Base-by-base conservation (phyloP, 1,140 invertebrate species). In the Cherax destructor region DNA sequence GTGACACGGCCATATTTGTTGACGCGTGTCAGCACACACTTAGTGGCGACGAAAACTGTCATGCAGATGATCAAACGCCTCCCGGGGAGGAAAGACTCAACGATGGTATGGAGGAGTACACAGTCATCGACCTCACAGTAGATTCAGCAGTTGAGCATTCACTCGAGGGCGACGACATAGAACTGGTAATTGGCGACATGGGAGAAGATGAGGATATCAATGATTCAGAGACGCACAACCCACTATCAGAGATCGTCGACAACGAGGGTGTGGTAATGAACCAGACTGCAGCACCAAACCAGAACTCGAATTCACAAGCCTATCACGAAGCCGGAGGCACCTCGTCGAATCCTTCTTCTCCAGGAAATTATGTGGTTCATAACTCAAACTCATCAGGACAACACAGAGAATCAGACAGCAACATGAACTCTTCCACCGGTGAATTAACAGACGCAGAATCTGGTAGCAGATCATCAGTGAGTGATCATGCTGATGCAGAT, bases 1-100 rank as follows among this genome's bases (percentile, higher is more conserved):
- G 87, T 30, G 87, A 88, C n/a, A 88, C 87, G 11, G 87, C 87
- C 47, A 88, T 88, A 18, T 88, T 88, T 52, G 76, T 88, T 18
- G 87, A 88, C 49, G 87, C 69, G 18, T 80, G 49, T n/a, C 87
- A 88, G 24, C 78, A 56, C 30, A 52, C 78, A 16, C 10, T 72
- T 1, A 47, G 49, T 52, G 79, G 80, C 13, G 79, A 80, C 10
- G 61, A 88, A 24, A 30, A 81, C 21, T 13, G n/a, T 18, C 61
- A 52, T 47, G 24, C 41, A 18, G 83, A 74, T 4, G 49, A 85
- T 4, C 13, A 18, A 6, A 56, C 13, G 18, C 10, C 59, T 50
- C 30, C 50, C n/a, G 56, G 18, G 16, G n/a, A 74, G 16, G 41
- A 72, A 16, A n/a, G 30, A n/a, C 13, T 65, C 61, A 65, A 65